A percentile compares a stretch with the other conserved stretches of the same genome.
These are phyloP conservation scores for Empidonax traillii DNA, from an alignment of 2,113 vertebrate genomes.

Conservation along the genomic window DNA sequence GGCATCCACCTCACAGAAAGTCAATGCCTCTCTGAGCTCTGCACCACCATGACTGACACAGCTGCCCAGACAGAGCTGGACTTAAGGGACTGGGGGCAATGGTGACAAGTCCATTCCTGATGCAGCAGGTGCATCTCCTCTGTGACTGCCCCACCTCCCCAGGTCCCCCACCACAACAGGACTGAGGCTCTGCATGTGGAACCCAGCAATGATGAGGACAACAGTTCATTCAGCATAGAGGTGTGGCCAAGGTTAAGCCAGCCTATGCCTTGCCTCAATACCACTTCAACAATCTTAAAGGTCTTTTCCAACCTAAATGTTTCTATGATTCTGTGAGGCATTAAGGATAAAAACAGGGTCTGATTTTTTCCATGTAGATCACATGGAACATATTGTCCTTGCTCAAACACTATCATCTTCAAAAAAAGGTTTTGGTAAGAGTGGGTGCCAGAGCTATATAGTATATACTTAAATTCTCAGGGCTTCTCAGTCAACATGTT, in stretches of 20 bases:
- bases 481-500: neutral
- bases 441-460: neutral
- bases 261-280: neutral
- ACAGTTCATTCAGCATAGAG: neutral
- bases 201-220: fast-evolving
- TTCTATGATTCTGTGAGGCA: neutral
- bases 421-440: neutral
- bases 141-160: neutral
- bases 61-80: neutral
- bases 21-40: neutral
- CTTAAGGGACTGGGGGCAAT: neutral
- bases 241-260: too few relatives aligned
- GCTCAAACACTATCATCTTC: neutral
- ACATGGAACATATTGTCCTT: neutral
- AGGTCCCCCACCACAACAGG: neutral
- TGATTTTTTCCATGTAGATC: neutral
- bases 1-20: neutral
- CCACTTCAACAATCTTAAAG: neutral
- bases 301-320: neutral
- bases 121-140: neutral
- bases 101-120: neutral
- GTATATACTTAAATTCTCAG: neutral
- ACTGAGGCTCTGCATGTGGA: neutral
- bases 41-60: neutral
- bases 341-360: neutral